Conservation (phyloP, 37 sponge, comb jelly and placozoan genomes). For the Ianthella basta region DNA sequence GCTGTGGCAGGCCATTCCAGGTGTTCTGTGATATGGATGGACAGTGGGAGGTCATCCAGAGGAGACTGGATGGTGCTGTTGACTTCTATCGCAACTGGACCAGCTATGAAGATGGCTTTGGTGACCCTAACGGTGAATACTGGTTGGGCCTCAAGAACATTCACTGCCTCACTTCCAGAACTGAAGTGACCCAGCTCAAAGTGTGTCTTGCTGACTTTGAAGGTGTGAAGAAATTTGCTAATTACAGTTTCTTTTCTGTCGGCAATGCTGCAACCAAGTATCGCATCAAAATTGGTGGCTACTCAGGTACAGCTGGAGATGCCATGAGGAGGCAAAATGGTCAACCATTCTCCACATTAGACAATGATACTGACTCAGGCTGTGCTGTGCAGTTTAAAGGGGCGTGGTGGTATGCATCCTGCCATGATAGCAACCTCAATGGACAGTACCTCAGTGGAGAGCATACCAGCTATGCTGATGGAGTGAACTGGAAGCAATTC, state of each 20-base stretch:
- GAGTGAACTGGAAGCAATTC: too few species aligned
- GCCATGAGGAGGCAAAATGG: background rate
- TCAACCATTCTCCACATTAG: background rate
- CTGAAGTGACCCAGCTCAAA: too few species aligned
- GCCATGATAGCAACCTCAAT: too few species aligned
- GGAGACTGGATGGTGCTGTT: constrained; percentile 19
- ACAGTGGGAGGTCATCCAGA: constrained; percentile 30
- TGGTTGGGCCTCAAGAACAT: constrained; percentile 27
- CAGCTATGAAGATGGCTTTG: constrained; percentile 29
- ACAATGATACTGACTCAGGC: background rate
- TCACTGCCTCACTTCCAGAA: background rate
- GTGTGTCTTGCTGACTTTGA: too few species aligned
- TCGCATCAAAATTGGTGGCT: background rate
- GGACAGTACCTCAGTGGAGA: too few species aligned
- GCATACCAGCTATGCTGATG: too few species aligned
- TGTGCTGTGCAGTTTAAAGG: too few species aligned
- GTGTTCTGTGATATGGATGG: background rate
- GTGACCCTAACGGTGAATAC: constrained; percentile 16
- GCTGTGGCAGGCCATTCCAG: too few species aligned
- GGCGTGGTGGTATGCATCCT: too few species aligned
- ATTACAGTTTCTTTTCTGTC: too few species aligned
- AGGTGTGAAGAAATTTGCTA: too few species aligned
- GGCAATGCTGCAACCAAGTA: background rate
- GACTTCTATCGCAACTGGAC: constrained; percentile 3
- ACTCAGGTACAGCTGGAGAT: background rate